Base-by-base conservation (phyloP, 2,888 invertebrate species). In the Sminthurinus aureus region DNA sequence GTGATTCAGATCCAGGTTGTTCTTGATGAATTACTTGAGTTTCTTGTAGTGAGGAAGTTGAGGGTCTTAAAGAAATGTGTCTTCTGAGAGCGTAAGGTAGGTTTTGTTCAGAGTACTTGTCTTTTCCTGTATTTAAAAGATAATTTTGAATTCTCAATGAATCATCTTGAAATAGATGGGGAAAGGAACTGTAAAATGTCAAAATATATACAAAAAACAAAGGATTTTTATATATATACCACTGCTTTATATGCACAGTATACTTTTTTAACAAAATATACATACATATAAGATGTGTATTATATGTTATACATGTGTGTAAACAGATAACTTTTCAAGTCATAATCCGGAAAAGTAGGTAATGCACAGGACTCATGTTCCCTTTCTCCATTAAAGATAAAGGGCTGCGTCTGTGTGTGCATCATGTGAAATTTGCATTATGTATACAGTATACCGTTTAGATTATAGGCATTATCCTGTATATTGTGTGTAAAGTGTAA, bases 81-180 rank as follows among this genome's bases (percentile, higher is more conserved):
- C 71, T 20, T 73, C 73, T 12, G n/a, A 81, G 69, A 15, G 80
- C 50, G 24, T 81, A 81, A 15, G 80, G 80, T 18, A 81, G 58
- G 52, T 81, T 81, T 20, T 64, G 77, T 6, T 79, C 69, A 69
- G 69, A 50, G 51, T 12, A 26, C 20, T 79, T 79, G 18, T 69
- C 69, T 51, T 73, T 81, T 22, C 79, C 79, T 73, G 80, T 20
- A 22, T 73, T n/a, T 18, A 81, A 52, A 71, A 81, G 80, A 73
- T 81, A 81, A 52, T 81, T 81, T 22, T 52, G 80, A 73, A 81
- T 81, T 58, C 80, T 69, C 24, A 81, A 18, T 18, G 80, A 73
- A 58, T 81, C 80, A 18, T 81, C 80, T 18, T 81, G 71, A 69
- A 73, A 58, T n/a, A 81, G 26, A 38, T 71, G 69, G 51, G 80